A percentile compares a stretch with the other conserved stretches of the same genome.
Conservation (phyloP, 2,113 vertebrate genomes). For the Gadus chalcogrammus region DNA sequence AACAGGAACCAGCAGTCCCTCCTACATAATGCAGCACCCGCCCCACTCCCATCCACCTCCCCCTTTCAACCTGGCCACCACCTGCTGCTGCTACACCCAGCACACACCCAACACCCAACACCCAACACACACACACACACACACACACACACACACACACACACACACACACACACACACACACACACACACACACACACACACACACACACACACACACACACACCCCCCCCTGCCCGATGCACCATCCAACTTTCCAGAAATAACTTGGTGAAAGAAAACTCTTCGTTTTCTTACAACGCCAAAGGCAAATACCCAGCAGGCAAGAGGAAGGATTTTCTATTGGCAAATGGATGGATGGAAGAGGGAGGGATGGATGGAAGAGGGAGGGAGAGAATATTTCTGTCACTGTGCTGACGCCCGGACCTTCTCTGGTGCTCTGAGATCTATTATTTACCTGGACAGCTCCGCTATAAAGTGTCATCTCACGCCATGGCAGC, state of each 20-base stretch:
- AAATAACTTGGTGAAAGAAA: slow-evolving; percentile 8
- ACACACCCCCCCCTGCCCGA: too few relatives aligned
- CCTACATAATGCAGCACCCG: slow-evolving; percentile 7
- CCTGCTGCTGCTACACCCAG: background rate
- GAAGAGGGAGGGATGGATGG: slow-evolving; percentile 16
- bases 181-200: background rate
- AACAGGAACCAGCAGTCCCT: background rate
- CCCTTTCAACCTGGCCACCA: background rate
- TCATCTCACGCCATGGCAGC: background rate
- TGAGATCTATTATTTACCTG: slow-evolving; percentile 39
- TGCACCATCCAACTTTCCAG: slow-evolving; percentile 8
- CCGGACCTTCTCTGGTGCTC: slow-evolving; percentile 9
- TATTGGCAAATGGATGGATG: slow-evolving; percentile 18
- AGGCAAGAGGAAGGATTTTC: slow-evolving; percentile 39
- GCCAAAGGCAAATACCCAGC: slow-evolving; percentile 18
- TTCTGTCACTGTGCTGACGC: slow-evolving; percentile 36
- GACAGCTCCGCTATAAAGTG: slow-evolving; percentile 1
- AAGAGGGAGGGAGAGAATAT: slow-evolving; percentile 26
- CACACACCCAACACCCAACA: too few relatives aligned
- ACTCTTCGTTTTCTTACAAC: slow-evolving; percentile 9
- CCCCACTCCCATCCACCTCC: background rate
- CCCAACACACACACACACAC: too few relatives aligned
- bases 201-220: too few relatives aligned
- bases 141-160: too few relatives aligned
- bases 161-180: background rate